A percentile compares a stretch with the other conserved stretches of the same genome.
Evolutionary conservation across 2,888 invertebrate genomes (phyloP).

Genomic region (Lottia gigantea): DNA sequence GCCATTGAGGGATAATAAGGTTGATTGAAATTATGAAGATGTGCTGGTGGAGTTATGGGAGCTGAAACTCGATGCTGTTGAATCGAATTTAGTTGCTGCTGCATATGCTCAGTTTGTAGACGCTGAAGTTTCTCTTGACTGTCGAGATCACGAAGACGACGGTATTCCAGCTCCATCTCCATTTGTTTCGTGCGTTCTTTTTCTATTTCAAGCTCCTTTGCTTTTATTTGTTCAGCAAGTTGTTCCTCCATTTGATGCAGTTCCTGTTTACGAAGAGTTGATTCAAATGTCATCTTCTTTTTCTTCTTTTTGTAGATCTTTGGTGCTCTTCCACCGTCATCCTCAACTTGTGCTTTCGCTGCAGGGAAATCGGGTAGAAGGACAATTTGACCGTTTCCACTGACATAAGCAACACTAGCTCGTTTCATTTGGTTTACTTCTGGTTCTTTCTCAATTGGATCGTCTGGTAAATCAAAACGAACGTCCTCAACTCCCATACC

Average conservation of each 20-base stretch:
- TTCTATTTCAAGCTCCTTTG: constrained; percentile 47
- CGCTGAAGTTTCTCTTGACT: constrained; percentile 45
- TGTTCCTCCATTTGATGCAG: constrained; percentile 30
- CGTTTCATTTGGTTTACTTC: constrained; percentile 37
- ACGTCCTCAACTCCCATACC: constrained; percentile 32
- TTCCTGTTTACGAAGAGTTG: constrained; percentile 39
- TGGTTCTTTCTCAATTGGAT: constrained; percentile 27
- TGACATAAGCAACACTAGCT: constrained; percentile 53
- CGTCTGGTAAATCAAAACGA: constrained; percentile 18
- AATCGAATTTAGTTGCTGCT: constrained; percentile 32
- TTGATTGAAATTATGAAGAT: constrained; percentile 21
- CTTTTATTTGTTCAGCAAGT: constrained; percentile 34
- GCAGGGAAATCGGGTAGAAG: constrained; percentile 38
- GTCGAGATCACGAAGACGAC: constrained; percentile 45
- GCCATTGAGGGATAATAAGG: neutral
- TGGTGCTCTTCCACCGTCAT: constrained; percentile 30
- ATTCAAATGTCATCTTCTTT: constrained; percentile 42
- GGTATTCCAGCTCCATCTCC: constrained; percentile 49
- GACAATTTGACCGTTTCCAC: constrained; percentile 45
- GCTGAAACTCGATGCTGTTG: constrained; percentile 40
- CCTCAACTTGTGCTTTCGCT: neutral
- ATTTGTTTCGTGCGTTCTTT: constrained; percentile 42
- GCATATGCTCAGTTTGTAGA: constrained; percentile 42
- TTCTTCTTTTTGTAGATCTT: constrained; percentile 43
- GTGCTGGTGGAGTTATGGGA: constrained; percentile 37